A percentile compares a stretch with the other conserved stretches of the same genome.
Conservation (phyloP, 2,888 invertebrate species). For the Napeogenes inachia region DNA sequence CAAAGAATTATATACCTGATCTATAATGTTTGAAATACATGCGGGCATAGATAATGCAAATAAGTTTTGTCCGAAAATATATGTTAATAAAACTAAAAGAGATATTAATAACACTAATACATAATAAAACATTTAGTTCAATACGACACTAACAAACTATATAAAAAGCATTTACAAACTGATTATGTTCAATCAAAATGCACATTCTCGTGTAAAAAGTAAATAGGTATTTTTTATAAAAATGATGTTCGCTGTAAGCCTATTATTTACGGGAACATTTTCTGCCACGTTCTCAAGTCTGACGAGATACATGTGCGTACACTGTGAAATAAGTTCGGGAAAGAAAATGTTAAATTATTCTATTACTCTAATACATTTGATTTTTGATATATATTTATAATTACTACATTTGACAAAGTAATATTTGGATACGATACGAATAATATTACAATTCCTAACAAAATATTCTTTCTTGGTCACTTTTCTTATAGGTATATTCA, state of each 20-base stretch:
- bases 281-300: constrained; percentile 56
- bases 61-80: no score
- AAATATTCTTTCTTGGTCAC: no score
- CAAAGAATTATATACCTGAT: no score
- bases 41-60: no score
- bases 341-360: constrained; percentile 36
- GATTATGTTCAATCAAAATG: constrained; percentile 5
- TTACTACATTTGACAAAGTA: no score
- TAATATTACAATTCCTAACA: no score
- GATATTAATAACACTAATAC: no score
- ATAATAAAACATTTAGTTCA: no score
- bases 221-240: constrained; percentile 21
- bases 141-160: not conserved
- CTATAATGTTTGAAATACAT: no score
- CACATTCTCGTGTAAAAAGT: constrained; percentile 16
- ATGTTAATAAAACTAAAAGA: no score
- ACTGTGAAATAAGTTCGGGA: constrained; percentile 69
- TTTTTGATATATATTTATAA: constrained; percentile 1
- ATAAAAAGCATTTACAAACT: not conserved
- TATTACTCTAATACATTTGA: constrained; percentile 1
- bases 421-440: no score
- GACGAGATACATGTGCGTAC: constrained; percentile 63
- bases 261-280: constrained; percentile 47
- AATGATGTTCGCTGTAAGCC: constrained; percentile 31
- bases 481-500: no score